Percentiles rank a stretch among this genome's conserved stretches.
Evolutionary conservation across 1,140 invertebrate species (phyloP).

Genomic region (Dendrolimus punctatus): DNA sequence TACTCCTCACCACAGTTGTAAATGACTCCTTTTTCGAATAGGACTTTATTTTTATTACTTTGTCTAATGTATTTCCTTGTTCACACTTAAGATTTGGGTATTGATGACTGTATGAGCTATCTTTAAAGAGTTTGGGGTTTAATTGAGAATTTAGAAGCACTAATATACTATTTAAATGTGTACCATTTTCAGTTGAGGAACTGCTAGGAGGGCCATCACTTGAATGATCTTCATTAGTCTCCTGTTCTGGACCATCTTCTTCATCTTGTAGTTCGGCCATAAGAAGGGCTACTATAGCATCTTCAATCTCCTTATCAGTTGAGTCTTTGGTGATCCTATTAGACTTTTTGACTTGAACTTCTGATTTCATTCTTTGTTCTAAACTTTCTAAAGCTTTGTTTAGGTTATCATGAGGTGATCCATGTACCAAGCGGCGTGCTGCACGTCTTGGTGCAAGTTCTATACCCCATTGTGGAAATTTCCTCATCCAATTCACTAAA

Average conservation of each 20-base stretch:
- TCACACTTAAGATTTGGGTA: constrained; percentile 29
- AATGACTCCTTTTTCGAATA: constrained; percentile 42
- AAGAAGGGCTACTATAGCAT: constrained; percentile 46
- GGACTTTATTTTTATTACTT: constrained; percentile 27
- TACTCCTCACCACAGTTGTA: constrained; percentile 15
- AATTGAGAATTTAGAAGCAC: constrained; percentile 41
- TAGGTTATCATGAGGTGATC: constrained; percentile 30
- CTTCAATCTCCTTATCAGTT: constrained; percentile 41
- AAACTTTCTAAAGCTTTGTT: constrained; percentile 47
- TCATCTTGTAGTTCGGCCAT: constrained; percentile 32
- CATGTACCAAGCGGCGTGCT: constrained; percentile 42
- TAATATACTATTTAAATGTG: constrained; percentile 37
- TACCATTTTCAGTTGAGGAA: constrained; percentile 8
- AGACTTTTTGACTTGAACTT: constrained; percentile 34
- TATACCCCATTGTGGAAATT: constrained; percentile 43
- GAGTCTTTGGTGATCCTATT: constrained; percentile 37
- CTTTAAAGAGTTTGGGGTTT: constrained; percentile 27
- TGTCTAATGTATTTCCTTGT: constrained; percentile 18
- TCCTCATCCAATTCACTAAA: constrained; percentile 51
- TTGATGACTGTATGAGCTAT: constrained; percentile 19
- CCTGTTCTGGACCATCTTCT: constrained; percentile 9
- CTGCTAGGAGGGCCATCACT: background rate
- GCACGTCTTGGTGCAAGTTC: constrained; percentile 42
- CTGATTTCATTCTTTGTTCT: constrained; percentile 40
- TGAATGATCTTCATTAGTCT: background rate